These are phyloP conservation scores for Tonatia bakeri DNA, from an alignment of 2,113 vertebrate genomes.

Conservation along the genomic window DNA sequence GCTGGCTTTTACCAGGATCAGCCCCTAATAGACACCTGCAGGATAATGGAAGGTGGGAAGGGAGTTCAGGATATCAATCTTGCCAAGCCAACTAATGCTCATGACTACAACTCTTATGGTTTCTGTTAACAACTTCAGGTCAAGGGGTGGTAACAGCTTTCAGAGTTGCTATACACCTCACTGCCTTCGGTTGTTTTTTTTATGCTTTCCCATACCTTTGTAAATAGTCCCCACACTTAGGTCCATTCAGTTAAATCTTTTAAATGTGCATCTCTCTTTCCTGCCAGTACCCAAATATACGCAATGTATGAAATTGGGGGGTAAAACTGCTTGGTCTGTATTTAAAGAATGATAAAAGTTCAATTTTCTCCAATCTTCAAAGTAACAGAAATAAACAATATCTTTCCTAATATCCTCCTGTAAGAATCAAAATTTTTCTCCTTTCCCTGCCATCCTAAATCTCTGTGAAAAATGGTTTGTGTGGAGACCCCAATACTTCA, in stretches of 20 bases:
- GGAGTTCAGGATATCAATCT: not conserved
- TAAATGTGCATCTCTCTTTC: not conserved
- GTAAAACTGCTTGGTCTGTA: not conserved
- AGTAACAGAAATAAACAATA: not conserved
- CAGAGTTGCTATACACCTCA: not conserved
- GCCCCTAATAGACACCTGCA: not conserved
- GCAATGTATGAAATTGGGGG: not conserved
- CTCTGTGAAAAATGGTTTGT: not conserved
- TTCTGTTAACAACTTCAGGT: not conserved
- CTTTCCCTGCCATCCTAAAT: not conserved
- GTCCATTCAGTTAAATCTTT: not conserved
- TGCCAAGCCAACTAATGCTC: not conserved
- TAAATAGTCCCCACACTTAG: not conserved
- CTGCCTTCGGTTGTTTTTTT: not conserved
- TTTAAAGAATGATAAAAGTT: not conserved
- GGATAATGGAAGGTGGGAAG: not conserved
- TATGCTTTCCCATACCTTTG: not conserved
- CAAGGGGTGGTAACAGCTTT: not conserved
- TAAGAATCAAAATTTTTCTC: not conserved
- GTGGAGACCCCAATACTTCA: not conserved
- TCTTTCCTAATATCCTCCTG: not conserved
- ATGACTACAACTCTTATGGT: not conserved
- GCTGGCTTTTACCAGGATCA: not conserved
- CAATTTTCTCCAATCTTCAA: not conserved
- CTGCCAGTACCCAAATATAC: not conserved